Base-by-base conservation (phyloP, 2,113 vertebrate genomes). In the Paratilapia polleni region DNA sequence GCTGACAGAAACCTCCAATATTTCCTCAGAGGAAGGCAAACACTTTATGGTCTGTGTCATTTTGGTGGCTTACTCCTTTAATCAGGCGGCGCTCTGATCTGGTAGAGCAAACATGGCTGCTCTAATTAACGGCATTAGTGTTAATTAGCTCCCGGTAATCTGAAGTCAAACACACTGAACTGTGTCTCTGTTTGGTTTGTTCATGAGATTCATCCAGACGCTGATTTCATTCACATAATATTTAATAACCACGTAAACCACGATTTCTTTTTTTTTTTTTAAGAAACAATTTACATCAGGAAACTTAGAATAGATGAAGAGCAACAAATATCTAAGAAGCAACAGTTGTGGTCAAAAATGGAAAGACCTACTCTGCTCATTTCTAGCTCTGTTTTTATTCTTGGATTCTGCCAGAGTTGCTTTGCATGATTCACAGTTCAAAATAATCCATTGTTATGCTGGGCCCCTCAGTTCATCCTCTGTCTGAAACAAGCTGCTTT, bases 61-160 rank as follows among this genome's bases (percentile, higher is more conserved):
- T 86, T 74, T 8, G 78, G 47, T 52, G 88, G 88, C 85, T 91
- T 86, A 84, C 17, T 79, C 57, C 74, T 80, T 81, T 77, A 82
- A 88, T 89, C 80, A 19, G 0, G 6, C 81, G 2, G 4, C 79
- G 38, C 80, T 88, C 52, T 91, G 86, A 90, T 90, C 78, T 87
- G 62, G 5, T 81, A 58, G 64, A 68, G 17, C 79, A 90, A 90
- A 91, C 88, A 86, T 11, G 3, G 26, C n/a, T 8, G 12, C 81
- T 80, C n/a, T 79, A 22, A 82, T 91, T 84, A 86, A 74, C 3
- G 4, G 74, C 31, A n/a, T 86, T 74, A 81, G 20, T 28, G 24
- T 62, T 90, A 87, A 91, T 89, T 78, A 89, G 73, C 54, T 68
- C 28, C 1, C 8, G 0, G 41, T 75, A 62, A 84, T 85, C 70